A percentile compares a stretch with the other conserved stretches of the same genome.
These are phyloP conservation scores for Rambutsinella grinnellia DNA, from an alignment of 2,888 invertebrate species.

Conservation along the genomic window DNA sequence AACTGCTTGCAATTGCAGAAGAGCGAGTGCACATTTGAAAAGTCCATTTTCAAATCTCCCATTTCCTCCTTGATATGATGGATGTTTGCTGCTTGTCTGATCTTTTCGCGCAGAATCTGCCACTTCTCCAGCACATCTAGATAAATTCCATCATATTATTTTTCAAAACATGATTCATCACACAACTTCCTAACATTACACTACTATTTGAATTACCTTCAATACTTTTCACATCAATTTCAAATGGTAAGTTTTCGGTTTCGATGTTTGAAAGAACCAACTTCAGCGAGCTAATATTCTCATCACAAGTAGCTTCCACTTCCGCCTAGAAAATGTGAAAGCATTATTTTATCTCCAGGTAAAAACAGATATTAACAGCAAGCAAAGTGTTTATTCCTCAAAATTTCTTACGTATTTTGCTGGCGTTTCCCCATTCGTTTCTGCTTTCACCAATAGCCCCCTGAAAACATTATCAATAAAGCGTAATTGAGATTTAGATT, in stretches of 20 bases:
- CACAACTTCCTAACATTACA: neutral
- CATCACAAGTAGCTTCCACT: constrained; percentile 65
- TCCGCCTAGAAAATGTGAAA: constrained; percentile 39
- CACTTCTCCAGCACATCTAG: constrained; percentile 61
- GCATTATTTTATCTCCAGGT: neutral
- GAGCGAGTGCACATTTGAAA: constrained; percentile 59
- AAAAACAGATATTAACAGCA: neutral
- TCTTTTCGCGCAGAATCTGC: constrained; percentile 63
- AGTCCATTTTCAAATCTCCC: constrained; percentile 61
- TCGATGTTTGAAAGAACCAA: constrained; percentile 61
- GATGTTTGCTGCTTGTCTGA: constrained; percentile 61
- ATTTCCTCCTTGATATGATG: constrained; percentile 64
- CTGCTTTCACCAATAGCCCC: constrained; percentile 53
- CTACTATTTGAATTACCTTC: constrained; percentile 58
- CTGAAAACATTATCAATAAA: constrained; percentile 61
- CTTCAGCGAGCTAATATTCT: constrained; percentile 63
- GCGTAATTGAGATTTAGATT: constrained; percentile 62
- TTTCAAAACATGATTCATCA: neutral
- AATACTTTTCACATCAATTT: constrained; percentile 61
- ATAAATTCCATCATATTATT: constrained; percentile 5
- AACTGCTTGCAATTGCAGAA: constrained; percentile 62
- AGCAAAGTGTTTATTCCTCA: neutral
- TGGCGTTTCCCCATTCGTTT: constrained; percentile 49
- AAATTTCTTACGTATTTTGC: constrained; percentile 61
- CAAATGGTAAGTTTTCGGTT: constrained; percentile 58